A percentile compares a stretch with the other conserved stretches of the same genome.
phyloP scores from a whole-genome alignment of 1,140 invertebrate species.

The Cecropterus lyciades region DNA sequence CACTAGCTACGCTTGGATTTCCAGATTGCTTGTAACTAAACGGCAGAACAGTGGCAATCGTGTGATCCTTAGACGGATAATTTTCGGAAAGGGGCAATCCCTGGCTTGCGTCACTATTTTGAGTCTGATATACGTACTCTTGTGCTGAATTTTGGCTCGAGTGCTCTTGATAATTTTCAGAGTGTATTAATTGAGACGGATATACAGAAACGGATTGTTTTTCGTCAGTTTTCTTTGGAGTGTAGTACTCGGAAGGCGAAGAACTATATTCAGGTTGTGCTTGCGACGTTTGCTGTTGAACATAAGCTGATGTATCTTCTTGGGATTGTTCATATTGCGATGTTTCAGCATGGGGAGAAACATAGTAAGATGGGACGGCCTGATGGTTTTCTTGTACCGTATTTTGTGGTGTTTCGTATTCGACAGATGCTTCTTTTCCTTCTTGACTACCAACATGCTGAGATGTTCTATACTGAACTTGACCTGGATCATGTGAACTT shows the following conservation, averaged over 20 bases:
- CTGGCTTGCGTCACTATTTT: slow-evolving; percentile 45
- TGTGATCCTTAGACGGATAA: slow-evolving; percentile 73
- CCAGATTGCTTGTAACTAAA: slow-evolving; percentile 49
- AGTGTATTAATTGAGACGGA: slow-evolving; percentile 51
- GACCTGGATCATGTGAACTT: slow-evolving; percentile 37
- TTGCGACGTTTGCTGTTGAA: slow-evolving; percentile 38
- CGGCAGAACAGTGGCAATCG: slow-evolving; percentile 71
- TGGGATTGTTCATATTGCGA: slow-evolving; percentile 45
- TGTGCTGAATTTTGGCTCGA: slow-evolving; percentile 42
- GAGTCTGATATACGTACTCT: slow-evolving; percentile 58
- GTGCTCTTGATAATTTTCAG: slow-evolving; percentile 52
- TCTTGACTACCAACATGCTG: slow-evolving; percentile 44
- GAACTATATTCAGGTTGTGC: slow-evolving; percentile 40
- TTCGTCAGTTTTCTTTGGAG: slow-evolving; percentile 42
- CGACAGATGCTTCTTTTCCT: slow-evolving; percentile 36
- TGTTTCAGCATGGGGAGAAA: slow-evolving; percentile 35
- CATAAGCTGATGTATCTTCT: slow-evolving; percentile 40
- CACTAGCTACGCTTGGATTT: slow-evolving; percentile 45
- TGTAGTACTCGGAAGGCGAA: slow-evolving; percentile 46
- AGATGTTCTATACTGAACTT: slow-evolving; percentile 44
- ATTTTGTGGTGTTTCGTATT: slow-evolving; percentile 44
- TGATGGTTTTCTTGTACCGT: slow-evolving; percentile 33
- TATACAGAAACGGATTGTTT: slow-evolving; percentile 53
- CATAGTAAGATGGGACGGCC: slow-evolving; percentile 38
- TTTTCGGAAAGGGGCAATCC: slow-evolving; percentile 60